Conservation (phyloP, 2,113 vertebrate genomes). For the Hirundichthys speculiger region DNA sequence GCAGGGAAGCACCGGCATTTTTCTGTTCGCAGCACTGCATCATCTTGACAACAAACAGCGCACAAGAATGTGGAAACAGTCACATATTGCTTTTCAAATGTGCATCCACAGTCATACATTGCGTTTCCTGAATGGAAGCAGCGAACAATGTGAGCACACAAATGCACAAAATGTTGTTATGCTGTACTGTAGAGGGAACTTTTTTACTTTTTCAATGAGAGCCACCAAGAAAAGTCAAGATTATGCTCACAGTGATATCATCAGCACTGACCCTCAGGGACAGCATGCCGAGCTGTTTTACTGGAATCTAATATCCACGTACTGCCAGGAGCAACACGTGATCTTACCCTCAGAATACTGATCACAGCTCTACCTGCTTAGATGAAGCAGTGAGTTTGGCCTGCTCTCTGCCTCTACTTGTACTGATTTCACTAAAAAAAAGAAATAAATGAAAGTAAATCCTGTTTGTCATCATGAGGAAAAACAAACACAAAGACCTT, state of each 20-base stretch:
- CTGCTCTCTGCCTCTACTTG: slow-evolving; percentile 6
- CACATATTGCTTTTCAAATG: too few species aligned
- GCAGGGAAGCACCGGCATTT: too few species aligned
- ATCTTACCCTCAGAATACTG: slow-evolving; percentile 21
- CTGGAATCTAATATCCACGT: slow-evolving; percentile 34
- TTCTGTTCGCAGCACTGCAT: too few species aligned
- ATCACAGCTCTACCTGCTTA: slow-evolving; percentile 18
- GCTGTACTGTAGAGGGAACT: not conserved
- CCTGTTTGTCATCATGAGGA: not conserved
- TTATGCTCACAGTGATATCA: slow-evolving; percentile 20
- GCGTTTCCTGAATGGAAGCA: too few species aligned
- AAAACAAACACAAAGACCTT: slow-evolving; percentile 24
- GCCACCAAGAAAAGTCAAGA: slow-evolving; percentile 14
- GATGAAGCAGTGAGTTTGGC: slow-evolving; percentile 10
- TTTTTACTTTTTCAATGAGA: slow-evolving; percentile 13
- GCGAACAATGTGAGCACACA: too few species aligned
- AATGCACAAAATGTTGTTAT: not conserved
- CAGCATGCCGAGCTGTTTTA: slow-evolving; percentile 46
- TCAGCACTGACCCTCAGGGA: slow-evolving; percentile 38
- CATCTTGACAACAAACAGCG: too few species aligned
- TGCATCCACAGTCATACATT: too few species aligned
- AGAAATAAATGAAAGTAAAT: not conserved
- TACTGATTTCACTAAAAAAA: slow-evolving; percentile 34
- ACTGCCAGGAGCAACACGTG: slow-evolving; percentile 26
- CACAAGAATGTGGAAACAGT: too few species aligned